A percentile compares a stretch with the other conserved stretches of the same genome.
These are phyloP conservation scores for Cyanistes caeruleus DNA, from an alignment of 2,113 vertebrate species.

Conservation along the genomic window DNA sequence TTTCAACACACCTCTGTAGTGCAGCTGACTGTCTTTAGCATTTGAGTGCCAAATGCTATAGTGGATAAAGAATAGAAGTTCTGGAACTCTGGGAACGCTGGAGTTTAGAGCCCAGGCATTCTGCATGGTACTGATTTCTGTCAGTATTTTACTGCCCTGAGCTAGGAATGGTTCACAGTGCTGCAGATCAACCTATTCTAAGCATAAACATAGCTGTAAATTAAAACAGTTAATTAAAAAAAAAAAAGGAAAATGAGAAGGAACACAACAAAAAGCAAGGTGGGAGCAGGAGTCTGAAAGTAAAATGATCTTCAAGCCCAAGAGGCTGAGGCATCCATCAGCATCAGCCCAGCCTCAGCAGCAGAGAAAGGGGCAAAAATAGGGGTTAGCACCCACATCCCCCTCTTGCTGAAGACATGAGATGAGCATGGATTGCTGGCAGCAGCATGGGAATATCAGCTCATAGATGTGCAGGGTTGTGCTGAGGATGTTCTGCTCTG, in stretches of 20 bases:
- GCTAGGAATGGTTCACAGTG: neutral
- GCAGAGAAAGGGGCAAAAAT: neutral
- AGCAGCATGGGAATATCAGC: neutral
- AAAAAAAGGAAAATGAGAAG: neutral
- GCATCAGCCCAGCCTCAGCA: neutral
- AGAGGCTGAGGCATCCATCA: neutral
- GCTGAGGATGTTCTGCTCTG: neutral
- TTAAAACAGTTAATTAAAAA: neutral
- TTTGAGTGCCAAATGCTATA: neutral
- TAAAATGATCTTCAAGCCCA: neutral
- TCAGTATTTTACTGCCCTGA: neutral
- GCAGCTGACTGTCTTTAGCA: neutral
- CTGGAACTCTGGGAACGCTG: neutral
- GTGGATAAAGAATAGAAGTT: neutral
- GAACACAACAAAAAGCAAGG: neutral
- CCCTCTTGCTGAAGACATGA: neutral
- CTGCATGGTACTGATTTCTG: neutral
- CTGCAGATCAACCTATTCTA: neutral
- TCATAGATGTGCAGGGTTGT: neutral
- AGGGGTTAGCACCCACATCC: no score
- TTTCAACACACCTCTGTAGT: neutral
- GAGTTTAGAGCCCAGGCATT: neutral
- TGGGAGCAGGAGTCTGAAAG: neutral
- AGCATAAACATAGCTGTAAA: neutral
- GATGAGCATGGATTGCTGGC: neutral